These are phyloP conservation scores for Hepsetus odoe DNA, from an alignment of 2,113 vertebrate species.

Conservation along the genomic window DNA sequence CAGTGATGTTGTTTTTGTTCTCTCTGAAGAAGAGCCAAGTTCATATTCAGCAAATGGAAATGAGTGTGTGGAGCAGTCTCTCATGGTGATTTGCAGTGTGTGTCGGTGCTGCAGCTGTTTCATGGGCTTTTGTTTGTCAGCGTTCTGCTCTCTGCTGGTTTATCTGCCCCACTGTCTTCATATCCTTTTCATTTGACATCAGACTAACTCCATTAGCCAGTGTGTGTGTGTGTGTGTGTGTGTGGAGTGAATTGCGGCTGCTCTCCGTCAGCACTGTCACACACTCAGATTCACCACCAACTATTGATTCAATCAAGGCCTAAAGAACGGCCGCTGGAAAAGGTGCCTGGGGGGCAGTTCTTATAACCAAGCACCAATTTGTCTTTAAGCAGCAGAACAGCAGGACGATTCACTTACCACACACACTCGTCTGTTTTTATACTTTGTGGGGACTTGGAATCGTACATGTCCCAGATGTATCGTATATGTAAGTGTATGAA, in stretches of 20 bases:
- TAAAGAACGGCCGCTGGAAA: slow-evolving; percentile 64
- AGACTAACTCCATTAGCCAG: slow-evolving; percentile 73
- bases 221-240: slow-evolving; percentile 38
- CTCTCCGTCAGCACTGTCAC: slow-evolving; percentile 64
- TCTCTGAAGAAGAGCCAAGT: background rate
- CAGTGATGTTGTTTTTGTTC: slow-evolving; percentile 7
- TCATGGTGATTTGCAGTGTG: slow-evolving; percentile 27
- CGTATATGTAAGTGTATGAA: too few species aligned
- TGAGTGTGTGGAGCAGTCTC: background rate
- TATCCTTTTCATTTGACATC: slow-evolving; percentile 68
- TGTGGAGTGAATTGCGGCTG: slow-evolving; percentile 67
- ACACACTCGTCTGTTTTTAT: slow-evolving; percentile 1
- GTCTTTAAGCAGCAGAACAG: slow-evolving; percentile 62
- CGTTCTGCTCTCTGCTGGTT: slow-evolving; percentile 62
- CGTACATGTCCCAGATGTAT: background rate
- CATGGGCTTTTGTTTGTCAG: slow-evolving; percentile 56
- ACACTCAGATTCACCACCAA: slow-evolving; percentile 57
- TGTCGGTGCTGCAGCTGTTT: background rate
- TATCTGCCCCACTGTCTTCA: slow-evolving; percentile 64
- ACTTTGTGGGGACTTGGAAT: background rate
- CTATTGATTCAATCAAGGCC: slow-evolving; percentile 69
- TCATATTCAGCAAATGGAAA: slow-evolving; percentile 13
- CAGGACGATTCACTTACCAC: slow-evolving; percentile 49
- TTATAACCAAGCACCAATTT: slow-evolving; percentile 60
- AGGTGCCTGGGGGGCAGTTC: slow-evolving; percentile 63